Conservation (phyloP, 1,140 invertebrate species). For the Megalopta genalis region DNA sequence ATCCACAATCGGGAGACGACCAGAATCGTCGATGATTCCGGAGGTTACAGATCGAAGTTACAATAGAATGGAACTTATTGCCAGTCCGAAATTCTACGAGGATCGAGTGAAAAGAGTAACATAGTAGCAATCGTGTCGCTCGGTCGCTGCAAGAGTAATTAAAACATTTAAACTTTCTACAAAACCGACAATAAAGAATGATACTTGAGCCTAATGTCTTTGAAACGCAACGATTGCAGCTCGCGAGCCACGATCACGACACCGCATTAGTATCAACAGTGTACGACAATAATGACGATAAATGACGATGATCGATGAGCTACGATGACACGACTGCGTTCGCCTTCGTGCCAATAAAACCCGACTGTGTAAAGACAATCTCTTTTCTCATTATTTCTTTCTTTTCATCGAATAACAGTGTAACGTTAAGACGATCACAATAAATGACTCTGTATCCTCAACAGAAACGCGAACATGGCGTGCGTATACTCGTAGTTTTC, state of each 20-base stretch:
- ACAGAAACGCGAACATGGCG: constrained; percentile 43
- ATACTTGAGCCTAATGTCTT: no score
- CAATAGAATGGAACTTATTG: constrained; percentile 26
- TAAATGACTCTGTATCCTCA: constrained; percentile 53
- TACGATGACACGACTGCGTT: constrained; percentile 40
- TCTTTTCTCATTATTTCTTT: neutral
- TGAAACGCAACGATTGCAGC: no score
- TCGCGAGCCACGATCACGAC: constrained; percentile 7
- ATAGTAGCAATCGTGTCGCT: no score
- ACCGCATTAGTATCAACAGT: constrained; percentile 32
- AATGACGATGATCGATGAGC: neutral
- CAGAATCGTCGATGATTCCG: constrained; percentile 30
- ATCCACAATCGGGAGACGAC: constrained; percentile 35
- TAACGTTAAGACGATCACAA: constrained; percentile 50
- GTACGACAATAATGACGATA: constrained; percentile 20
- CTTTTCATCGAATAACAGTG: constrained; percentile 52
- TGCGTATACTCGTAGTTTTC: constrained; percentile 11
- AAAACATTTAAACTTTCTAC: no score
- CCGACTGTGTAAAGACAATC: constrained; percentile 50
- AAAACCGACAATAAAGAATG: no score
- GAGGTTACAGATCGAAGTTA: constrained; percentile 34
- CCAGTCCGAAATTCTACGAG: constrained; percentile 12
- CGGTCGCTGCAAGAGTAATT: no score
- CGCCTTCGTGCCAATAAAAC: constrained; percentile 47
- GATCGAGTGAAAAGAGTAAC: neutral